Percentiles rank a stretch among this genome's conserved stretches.
Conservation (phyloP, 2,113 vertebrate genomes). For the Hydrochoerus hydrochaeris region DNA sequence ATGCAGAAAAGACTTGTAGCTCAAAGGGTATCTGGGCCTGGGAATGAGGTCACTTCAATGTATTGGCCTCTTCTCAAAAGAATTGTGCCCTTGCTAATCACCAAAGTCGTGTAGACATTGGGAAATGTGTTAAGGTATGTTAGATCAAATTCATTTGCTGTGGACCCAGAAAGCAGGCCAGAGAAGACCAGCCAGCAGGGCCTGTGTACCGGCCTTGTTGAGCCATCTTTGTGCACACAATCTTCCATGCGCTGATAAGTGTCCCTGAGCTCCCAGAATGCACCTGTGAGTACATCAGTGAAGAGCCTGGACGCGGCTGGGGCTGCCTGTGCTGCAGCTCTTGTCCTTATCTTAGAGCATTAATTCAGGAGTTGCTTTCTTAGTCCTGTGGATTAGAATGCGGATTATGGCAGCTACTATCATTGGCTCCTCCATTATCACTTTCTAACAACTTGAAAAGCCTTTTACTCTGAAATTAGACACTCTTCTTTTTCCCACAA, state of each 20-base stretch:
- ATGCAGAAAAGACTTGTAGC: not conserved
- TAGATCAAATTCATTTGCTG: not conserved
- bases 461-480: not conserved
- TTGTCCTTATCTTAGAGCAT: not conserved
- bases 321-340: not conserved
- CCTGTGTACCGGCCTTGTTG: not conserved
- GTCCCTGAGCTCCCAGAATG: too few relatives aligned
- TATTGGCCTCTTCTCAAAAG: not conserved
- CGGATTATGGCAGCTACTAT: not conserved
- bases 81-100: not conserved
- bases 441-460: not conserved
- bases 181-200: not conserved
- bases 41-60: not conserved
- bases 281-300: fast-evolving
- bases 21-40: not conserved
- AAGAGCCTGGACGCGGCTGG: not conserved
- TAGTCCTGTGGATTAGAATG: not conserved
- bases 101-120: not conserved
- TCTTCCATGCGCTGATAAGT: not conserved
- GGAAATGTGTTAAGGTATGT: not conserved
- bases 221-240: fast-evolving
- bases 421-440: not conserved
- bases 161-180: not conserved
- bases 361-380: not conserved
- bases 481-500: not conserved